phyloP scores from a whole-genome alignment of 2,113 vertebrate genomes.

The Gyps fulvus region DNA sequence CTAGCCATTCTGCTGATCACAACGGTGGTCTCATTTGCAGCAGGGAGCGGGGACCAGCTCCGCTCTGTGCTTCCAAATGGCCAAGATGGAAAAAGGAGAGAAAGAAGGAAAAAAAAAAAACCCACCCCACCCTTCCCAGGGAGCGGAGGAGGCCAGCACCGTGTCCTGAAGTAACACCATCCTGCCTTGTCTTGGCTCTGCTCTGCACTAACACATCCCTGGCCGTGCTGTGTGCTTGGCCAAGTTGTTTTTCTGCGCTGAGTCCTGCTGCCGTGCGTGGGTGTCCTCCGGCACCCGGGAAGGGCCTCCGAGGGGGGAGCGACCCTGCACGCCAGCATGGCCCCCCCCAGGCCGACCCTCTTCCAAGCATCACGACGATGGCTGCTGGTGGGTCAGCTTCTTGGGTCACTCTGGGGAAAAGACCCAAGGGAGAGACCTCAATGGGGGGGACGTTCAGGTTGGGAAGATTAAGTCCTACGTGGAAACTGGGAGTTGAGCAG shows the following conservation, averaged over 20 bases:
- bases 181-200: conserved; percentile 9
- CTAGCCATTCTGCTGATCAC: background rate
- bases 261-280: background rate
- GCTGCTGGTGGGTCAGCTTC: background rate
- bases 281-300: background rate
- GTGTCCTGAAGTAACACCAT: conserved; percentile 42
- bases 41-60: background rate
- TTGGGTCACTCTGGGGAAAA: background rate
- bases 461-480: background rate
- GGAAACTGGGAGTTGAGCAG: background rate
- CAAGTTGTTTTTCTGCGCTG: background rate
- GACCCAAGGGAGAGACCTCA: background rate
- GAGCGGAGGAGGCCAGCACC: background rate
- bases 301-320: background rate
- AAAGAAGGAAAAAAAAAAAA: background rate
- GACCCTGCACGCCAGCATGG: background rate
- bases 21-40: rapidly evolving
- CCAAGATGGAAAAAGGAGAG: background rate
- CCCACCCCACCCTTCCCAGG: background rate
- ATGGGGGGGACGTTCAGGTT: rapidly evolving
- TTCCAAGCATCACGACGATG: rapidly evolving
- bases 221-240: background rate
- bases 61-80: background rate
- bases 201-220: background rate
- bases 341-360: background rate